Percentiles rank a stretch among this genome's conserved stretches.
Conservation (phyloP, 2,113 vertebrate genomes). For the Ornithorhynchus anatinus region DNA sequence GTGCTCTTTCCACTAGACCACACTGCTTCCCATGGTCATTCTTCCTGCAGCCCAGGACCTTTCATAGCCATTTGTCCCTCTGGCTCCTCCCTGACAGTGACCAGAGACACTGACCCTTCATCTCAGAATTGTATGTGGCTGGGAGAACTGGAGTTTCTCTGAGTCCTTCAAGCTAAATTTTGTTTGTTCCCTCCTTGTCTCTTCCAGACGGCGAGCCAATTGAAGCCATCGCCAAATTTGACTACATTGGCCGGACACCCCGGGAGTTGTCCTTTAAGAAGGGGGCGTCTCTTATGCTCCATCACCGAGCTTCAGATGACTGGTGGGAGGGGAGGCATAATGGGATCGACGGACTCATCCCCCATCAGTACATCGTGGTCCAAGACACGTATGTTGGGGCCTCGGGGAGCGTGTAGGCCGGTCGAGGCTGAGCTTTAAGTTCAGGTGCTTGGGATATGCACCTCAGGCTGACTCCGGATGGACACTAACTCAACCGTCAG, state of each 20-base stretch:
- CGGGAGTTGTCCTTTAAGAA: slow-evolving; percentile 95
- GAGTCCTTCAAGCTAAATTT: not conserved
- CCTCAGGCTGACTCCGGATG: not conserved
- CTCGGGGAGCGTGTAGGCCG: not conserved
- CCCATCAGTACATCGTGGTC: slow-evolving; percentile 93
- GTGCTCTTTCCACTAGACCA: too few species aligned
- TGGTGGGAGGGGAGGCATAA: slow-evolving; percentile 97
- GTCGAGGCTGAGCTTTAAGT: not conserved
- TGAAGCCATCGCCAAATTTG: slow-evolving; percentile 91
- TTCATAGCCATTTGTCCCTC: too few species aligned
- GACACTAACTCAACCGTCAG: fast-evolving
- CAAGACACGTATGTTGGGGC: slow-evolving; percentile 87
- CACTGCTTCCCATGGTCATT: too few species aligned
- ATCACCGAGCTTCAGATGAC: slow-evolving; percentile 89
- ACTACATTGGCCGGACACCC: slow-evolving; percentile 89
- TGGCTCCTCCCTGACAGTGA: too few species aligned
- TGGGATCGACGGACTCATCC: slow-evolving; percentile 88
- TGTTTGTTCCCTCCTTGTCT: slow-evolving; percentile 22
- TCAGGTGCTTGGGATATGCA: not conserved
- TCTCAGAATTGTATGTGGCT: not conserved
- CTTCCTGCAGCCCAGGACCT: too few species aligned
- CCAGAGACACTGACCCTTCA: not conserved
- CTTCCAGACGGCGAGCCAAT: slow-evolving; percentile 90
- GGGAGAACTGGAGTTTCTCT: not conserved
- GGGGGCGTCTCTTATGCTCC: slow-evolving; percentile 88